Evolutionary conservation across 2,113 vertebrate genomes (phyloP).

Genomic region (Lucifuga dentata): DNA sequence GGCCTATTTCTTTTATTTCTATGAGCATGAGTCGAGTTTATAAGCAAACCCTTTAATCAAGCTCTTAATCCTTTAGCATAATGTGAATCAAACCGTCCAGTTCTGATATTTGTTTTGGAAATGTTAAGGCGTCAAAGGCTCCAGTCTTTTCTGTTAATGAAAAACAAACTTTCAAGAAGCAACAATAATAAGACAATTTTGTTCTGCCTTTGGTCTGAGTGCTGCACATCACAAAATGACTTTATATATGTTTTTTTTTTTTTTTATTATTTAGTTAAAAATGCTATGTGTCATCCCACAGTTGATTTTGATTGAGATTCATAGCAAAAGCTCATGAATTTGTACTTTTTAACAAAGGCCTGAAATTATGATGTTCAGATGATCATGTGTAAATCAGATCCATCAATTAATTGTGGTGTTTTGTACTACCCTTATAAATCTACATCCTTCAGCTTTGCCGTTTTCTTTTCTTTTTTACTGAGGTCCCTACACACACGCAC

Average conservation of each 20-base stretch:
- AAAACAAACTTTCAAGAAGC: background rate
- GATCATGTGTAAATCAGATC: conserved; percentile 37
- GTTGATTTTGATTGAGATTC: background rate
- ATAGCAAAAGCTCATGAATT: background rate
- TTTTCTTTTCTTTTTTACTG: conserved; percentile 19
- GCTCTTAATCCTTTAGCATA: conserved; percentile 78
- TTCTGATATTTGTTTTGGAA: conserved; percentile 66
- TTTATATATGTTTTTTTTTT: background rate
- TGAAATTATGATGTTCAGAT: conserved; percentile 25
- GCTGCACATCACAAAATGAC: no score
- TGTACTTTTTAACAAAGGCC: background rate
- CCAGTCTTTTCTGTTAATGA: conserved; percentile 6
- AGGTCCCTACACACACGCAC: conserved; percentile 6
- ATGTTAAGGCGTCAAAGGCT: conserved; percentile 29
- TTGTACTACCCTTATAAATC: conserved; percentile 13
- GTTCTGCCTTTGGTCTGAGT: no score
- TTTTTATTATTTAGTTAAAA: background rate
- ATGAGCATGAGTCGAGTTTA: conserved; percentile 70
- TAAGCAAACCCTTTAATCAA: conserved; percentile 79
- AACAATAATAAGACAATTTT: background rate
- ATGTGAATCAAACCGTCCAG: conserved; percentile 71
- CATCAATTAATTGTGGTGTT: conserved; percentile 11
- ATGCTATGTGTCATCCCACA: no score
- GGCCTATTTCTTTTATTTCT: conserved; percentile 71
- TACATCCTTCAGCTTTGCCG: conserved; percentile 18